phyloP scores from a whole-genome alignment of 1,140 invertebrate species.

The Acromyrmex heyeri region DNA sequence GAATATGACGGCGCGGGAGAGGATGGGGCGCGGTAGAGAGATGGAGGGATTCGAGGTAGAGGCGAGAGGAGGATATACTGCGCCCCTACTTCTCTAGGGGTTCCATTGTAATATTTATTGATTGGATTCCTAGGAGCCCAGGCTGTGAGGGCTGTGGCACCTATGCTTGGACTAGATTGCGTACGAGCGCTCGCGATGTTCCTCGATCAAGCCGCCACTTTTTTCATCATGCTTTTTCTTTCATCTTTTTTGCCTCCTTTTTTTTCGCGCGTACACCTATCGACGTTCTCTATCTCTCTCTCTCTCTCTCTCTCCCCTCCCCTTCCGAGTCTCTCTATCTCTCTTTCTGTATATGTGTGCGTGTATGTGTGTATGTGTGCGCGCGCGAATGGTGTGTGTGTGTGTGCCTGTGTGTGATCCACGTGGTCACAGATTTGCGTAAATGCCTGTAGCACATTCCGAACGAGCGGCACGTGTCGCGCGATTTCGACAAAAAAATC shows the following conservation, averaged over 20 bases:
- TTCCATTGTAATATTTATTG: constrained; percentile 87
- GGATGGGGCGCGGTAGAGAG: constrained; percentile 53
- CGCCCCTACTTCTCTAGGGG: constrained; percentile 80
- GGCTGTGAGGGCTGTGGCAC: constrained; percentile 68
- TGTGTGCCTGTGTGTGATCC: not conserved
- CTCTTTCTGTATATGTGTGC: too few relatives aligned
- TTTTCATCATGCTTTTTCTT: constrained; percentile 31
- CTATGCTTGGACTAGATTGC: constrained; percentile 65
- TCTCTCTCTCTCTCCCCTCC: not conserved
- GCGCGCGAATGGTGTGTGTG: too few relatives aligned
- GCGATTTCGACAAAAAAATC: not conserved
- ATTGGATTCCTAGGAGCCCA: constrained; percentile 85
- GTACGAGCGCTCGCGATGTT: constrained; percentile 44
- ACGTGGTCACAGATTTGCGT: constrained; percentile 41
- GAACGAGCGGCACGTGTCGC: not conserved
- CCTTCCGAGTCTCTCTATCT: not conserved
- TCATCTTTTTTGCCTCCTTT: constrained; percentile 25
- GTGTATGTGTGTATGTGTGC: too few relatives aligned
- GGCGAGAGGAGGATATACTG: constrained; percentile 70
- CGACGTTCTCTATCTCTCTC: constrained; percentile 6
- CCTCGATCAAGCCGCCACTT: constrained; percentile 23
- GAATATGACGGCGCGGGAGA: constrained; percentile 62
- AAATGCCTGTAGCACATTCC: constrained; percentile 16
- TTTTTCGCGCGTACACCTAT: constrained; percentile 38
- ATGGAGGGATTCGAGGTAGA: constrained; percentile 32